These are phyloP conservation scores for Drosophila tani DNA, from an alignment of 1,140 invertebrate genomes.

Conservation along the genomic window DNA sequence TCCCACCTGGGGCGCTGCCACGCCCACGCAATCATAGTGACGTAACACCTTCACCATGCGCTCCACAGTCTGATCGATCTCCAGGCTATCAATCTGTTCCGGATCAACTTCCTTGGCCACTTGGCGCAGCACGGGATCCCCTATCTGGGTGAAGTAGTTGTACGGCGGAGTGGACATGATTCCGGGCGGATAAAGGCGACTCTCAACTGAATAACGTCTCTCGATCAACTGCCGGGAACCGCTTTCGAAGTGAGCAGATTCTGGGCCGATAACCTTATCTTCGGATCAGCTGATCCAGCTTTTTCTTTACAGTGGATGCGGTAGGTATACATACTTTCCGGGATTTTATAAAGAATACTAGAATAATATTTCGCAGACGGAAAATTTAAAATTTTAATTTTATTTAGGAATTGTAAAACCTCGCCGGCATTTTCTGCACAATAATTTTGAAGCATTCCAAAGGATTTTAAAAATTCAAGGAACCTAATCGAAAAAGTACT, in stretches of 20 bases:
- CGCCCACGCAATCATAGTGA: conserved; percentile 87
- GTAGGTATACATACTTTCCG: background rate
- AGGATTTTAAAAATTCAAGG: no score
- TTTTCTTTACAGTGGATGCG: conserved; percentile 2
- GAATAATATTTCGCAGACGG: no score
- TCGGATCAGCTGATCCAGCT: conserved; percentile 31
- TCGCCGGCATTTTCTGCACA: background rate
- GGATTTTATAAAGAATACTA: background rate
- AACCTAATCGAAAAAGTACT: conserved; percentile 30
- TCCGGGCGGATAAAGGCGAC: background rate
- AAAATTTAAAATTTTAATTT: background rate
- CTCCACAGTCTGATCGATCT: conserved; percentile 87
- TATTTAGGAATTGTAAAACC: background rate
- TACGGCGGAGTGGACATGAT: conserved; percentile 85
- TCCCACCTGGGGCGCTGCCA: conserved; percentile 91
- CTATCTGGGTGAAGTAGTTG: conserved; percentile 88
- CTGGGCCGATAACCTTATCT: conserved; percentile 34
- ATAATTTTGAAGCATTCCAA: conserved; percentile 19
- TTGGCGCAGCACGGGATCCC: conserved; percentile 88
- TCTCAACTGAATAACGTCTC: conserved; percentile 3
- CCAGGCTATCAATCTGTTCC: conserved; percentile 86
- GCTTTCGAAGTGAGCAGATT: background rate
- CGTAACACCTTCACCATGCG: conserved; percentile 87
- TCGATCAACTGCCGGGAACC: conserved; percentile 6
- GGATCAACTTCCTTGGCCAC: conserved; percentile 85